These are phyloP conservation scores for Cichladusa arquata DNA, from an alignment of 2,113 vertebrate species.

Conservation along the genomic window DNA sequence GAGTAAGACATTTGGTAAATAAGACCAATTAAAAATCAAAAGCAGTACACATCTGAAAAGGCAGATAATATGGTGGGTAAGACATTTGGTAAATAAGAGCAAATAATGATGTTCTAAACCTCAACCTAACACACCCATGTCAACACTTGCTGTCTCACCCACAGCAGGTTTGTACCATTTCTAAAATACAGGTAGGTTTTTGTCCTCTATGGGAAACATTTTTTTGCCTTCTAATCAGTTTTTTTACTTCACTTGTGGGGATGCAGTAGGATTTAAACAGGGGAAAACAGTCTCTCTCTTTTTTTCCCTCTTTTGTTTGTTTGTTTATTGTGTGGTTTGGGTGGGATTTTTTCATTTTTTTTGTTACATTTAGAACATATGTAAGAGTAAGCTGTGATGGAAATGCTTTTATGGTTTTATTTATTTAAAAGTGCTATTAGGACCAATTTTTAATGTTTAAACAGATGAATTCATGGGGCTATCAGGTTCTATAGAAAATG, in stretches of 20 bases:
- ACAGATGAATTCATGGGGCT: not conserved
- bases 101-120: constrained; percentile 63
- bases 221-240: not conserved
- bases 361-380: not conserved
- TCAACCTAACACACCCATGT: constrained; percentile 20
- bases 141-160: not conserved
- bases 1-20: constrained; percentile 78
- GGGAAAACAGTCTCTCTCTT: not conserved
- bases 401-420: not conserved
- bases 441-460: not conserved
- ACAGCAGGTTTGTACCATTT: not conserved
- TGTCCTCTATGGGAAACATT: not conserved
- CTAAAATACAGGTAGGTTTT: not conserved
- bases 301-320: not conserved
- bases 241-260: not conserved
- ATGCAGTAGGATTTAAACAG: not conserved
- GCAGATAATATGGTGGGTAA: constrained; percentile 76
- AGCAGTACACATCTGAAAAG: constrained; percentile 71
- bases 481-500: not conserved
- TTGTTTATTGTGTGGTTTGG: not conserved
- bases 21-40: constrained; percentile 75
- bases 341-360: too few relatives aligned
- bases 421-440: not conserved
- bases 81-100: constrained; percentile 74
- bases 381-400: not conserved